phyloP scores from a whole-genome alignment of 2,888 invertebrate genomes.

The Ophion slaviceki region DNA sequence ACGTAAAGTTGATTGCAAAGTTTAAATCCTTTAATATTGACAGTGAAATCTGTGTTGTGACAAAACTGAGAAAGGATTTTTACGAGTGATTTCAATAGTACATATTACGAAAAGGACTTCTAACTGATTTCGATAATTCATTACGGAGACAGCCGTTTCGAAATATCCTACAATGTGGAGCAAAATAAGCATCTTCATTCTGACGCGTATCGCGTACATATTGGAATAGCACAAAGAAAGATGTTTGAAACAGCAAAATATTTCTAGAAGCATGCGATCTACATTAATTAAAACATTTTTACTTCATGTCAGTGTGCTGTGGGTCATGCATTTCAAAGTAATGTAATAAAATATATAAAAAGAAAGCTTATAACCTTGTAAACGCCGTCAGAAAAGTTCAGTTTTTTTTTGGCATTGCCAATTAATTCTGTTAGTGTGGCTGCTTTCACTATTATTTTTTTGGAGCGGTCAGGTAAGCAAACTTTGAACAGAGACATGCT shows the following conservation, averaged over 20 bases:
- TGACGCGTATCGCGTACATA: slow-evolving; percentile 8
- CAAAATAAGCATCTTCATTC: slow-evolving; percentile 10
- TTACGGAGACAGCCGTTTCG: slow-evolving; percentile 10
- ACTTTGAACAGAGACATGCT: slow-evolving; percentile 49
- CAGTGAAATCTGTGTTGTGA: slow-evolving; percentile 13
- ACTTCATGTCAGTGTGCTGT: neutral
- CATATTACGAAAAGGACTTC: slow-evolving; percentile 5
- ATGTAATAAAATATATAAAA: neutral
- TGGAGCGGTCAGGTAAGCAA: slow-evolving; percentile 20
- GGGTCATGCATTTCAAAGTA: neutral
- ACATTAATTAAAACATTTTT: slow-evolving; percentile 19
- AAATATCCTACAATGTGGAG: slow-evolving; percentile 6
- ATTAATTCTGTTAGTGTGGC: slow-evolving; percentile 23
- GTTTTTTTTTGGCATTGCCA: slow-evolving; percentile 27
- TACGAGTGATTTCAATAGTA: slow-evolving; percentile 6
- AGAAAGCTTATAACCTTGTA: slow-evolving; percentile 42
- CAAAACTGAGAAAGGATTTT: slow-evolving; percentile 1
- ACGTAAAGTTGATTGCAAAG: slow-evolving; percentile 11
- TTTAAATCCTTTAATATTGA: slow-evolving; percentile 7
- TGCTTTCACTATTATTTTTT: slow-evolving; percentile 44
- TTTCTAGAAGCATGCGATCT: slow-evolving; percentile 16
- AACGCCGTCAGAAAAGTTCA: slow-evolving; percentile 39
- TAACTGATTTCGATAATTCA: slow-evolving; percentile 5
- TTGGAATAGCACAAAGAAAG: slow-evolving; percentile 12
- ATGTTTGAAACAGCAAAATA: slow-evolving; percentile 7